Conservation (phyloP, 2,888 invertebrate genomes). For the Lottia gigantea region DNA sequence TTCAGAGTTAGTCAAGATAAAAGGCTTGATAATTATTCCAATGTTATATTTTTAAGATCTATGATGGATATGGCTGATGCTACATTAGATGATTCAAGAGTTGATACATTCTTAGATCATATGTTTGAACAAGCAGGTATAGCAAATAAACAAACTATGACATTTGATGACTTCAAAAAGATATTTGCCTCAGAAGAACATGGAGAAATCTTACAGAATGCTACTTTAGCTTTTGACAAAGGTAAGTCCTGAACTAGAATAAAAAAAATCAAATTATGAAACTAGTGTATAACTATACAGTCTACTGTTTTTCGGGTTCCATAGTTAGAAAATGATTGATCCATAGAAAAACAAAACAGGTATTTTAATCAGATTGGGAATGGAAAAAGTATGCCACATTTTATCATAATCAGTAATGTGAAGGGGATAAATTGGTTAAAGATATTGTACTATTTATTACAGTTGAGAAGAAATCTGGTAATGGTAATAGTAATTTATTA, state of each 20-base stretch:
- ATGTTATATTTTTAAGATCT: conserved; percentile 37
- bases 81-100: conserved; percentile 34
- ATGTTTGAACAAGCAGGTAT: conserved; percentile 48
- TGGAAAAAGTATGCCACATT: too few relatives aligned
- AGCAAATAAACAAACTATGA: conserved; percentile 40
- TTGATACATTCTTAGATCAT: conserved; percentile 41
- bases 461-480: not conserved
- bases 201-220: conserved; percentile 43
- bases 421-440: too few relatives aligned
- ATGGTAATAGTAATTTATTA: not conserved
- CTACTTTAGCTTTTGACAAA: conserved; percentile 42
- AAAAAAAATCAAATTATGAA: too few relatives aligned
- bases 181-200: conserved; percentile 49
- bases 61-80: conserved; percentile 53
- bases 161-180: conserved; percentile 49
- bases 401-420: too few relatives aligned
- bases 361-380: too few relatives aligned
- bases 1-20: too few relatives aligned
- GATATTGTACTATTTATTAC: too few relatives aligned
- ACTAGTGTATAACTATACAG: too few relatives aligned
- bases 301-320: too few relatives aligned
- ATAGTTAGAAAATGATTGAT: too few relatives aligned
- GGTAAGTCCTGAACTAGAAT: conserved; percentile 26
- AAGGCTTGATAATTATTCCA: too few relatives aligned
- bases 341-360: too few relatives aligned